A percentile compares a stretch with the other conserved stretches of the same genome.
These are phyloP conservation scores for Nilaparvata lugens DNA, from an alignment of 1,140 invertebrate species.

Conservation along the genomic window DNA sequence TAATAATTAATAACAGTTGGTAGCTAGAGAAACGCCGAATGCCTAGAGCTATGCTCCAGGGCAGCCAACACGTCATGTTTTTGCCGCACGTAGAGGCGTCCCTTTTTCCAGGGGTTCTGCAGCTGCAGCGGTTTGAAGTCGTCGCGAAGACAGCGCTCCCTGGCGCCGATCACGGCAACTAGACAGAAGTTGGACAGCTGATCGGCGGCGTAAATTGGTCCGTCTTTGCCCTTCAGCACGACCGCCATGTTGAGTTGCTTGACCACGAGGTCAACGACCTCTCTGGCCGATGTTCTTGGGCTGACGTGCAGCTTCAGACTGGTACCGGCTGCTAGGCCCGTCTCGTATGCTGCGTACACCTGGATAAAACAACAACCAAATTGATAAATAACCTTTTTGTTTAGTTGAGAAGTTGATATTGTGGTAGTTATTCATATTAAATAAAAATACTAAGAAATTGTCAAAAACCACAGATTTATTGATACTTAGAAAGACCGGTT, in stretches of 20 bases:
- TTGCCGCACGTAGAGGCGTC: constrained; percentile 79
- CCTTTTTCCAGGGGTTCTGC: constrained; percentile 92
- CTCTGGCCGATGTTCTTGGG: constrained; percentile 76
- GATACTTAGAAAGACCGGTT: no score
- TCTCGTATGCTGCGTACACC: constrained; percentile 92
- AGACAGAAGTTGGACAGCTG: constrained; percentile 81
- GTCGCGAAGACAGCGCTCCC: constrained; percentile 83
- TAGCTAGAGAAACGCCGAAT: constrained; percentile 23
- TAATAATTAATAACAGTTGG: no score
- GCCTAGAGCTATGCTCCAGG: constrained; percentile 52
- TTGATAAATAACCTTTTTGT: no score
- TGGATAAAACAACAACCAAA: constrained; percentile 31
- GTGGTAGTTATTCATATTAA: no score
- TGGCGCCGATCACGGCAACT: constrained; percentile 85
- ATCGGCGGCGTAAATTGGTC: constrained; percentile 73
- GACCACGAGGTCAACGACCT: constrained; percentile 89
- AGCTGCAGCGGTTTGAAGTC: constrained; percentile 87
- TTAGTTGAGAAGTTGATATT: no score
- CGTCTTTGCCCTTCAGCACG: constrained; percentile 70
- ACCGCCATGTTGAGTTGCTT: constrained; percentile 91
- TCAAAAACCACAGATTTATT: no score
- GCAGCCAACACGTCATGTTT: constrained; percentile 82
- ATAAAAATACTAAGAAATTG: no score
- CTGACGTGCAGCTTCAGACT: constrained; percentile 89
- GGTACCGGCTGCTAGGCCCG: constrained; percentile 81